A percentile compares a stretch with the other conserved stretches of the same genome.
These are phyloP conservation scores for Drosophila robusta DNA, from an alignment of 2,888 invertebrate genomes.

Conservation along the genomic window DNA sequence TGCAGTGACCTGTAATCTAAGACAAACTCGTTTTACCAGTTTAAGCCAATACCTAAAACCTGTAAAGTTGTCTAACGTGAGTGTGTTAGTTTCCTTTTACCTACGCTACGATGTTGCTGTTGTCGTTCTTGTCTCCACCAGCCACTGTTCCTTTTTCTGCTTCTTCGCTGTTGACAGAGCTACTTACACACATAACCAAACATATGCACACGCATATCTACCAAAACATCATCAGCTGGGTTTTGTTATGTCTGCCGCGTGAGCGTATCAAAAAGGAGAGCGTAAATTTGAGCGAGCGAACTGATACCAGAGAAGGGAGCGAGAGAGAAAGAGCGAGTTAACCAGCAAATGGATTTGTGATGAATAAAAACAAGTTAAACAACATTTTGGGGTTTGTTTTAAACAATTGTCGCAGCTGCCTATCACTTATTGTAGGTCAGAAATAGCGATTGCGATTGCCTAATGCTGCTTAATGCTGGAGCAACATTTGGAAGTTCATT, in stretches of 20 bases:
- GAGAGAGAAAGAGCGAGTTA: constrained; percentile 11
- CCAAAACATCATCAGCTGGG: constrained; percentile 77
- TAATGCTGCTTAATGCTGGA: constrained; percentile 15
- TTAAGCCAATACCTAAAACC: constrained; percentile 57
- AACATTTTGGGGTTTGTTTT: constrained; percentile 27
- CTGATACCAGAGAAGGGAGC: constrained; percentile 3
- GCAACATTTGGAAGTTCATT: constrained; percentile 59
- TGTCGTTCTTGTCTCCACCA: constrained; percentile 28
- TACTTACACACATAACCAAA: constrained; percentile 16
- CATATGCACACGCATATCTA: constrained; percentile 50
- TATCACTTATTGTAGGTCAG: constrained; percentile 60
- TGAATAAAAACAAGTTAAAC: constrained; percentile 57
- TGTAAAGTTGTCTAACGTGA: constrained; percentile 50
- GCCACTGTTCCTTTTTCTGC: constrained; percentile 36
- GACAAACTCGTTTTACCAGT: constrained; percentile 73
- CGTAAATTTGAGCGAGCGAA: constrained; percentile 3
- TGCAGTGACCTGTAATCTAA: constrained; percentile 66
- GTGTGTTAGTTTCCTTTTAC: constrained; percentile 56
- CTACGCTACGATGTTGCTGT: constrained; percentile 48
- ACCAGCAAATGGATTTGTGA: constrained; percentile 24
- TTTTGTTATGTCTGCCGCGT: constrained; percentile 71
- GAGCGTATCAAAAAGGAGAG: constrained; percentile 27
- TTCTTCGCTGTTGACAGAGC: constrained; percentile 40
- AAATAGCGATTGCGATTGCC: constrained; percentile 43
- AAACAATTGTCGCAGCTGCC: constrained; percentile 52